A percentile compares a stretch with the other conserved stretches of the same genome.
Conservation (phyloP, 2,113 vertebrate genomes). For the Electrona antarctica region DNA sequence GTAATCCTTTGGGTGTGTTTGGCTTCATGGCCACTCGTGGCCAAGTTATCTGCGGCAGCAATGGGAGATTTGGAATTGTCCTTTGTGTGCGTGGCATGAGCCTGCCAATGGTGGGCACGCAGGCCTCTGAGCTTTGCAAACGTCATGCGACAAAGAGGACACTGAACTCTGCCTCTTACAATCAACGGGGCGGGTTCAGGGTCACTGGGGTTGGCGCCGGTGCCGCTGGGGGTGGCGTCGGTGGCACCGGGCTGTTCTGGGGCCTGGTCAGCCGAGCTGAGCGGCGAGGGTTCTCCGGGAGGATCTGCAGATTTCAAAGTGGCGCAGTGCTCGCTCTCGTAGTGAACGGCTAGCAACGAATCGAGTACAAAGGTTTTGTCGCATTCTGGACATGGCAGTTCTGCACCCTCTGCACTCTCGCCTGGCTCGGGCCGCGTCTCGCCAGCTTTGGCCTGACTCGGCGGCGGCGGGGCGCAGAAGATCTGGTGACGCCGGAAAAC, state of each 20-base stretch:
- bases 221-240: background rate
- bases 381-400: constrained; percentile 53
- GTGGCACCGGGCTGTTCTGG: background rate
- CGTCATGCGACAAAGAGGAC: constrained; percentile 68
- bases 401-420: background rate
- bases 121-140: constrained; percentile 74
- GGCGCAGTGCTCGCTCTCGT: constrained; percentile 46
- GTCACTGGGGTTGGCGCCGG: background rate
- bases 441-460: constrained; percentile 41
- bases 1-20: background rate
- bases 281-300: constrained; percentile 8
- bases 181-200: constrained; percentile 4
- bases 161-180: constrained; percentile 51
- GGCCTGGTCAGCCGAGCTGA: background rate
- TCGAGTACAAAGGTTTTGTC: constrained; percentile 46
- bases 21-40: background rate
- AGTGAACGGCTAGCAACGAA: constrained; percentile 50
- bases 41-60: background rate
- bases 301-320: constrained; percentile 13
- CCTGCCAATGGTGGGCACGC: constrained; percentile 78
- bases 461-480: constrained; percentile 51
- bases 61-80: background rate
- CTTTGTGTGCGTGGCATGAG: constrained; percentile 54
- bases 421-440: constrained; percentile 8
- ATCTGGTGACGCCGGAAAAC: constrained; percentile 73